Evolutionary conservation across 2,113 vertebrate genomes (phyloP), one percentile per base, ranked within the genome.

Genomic region (Harpagus bidentatus): DNA sequence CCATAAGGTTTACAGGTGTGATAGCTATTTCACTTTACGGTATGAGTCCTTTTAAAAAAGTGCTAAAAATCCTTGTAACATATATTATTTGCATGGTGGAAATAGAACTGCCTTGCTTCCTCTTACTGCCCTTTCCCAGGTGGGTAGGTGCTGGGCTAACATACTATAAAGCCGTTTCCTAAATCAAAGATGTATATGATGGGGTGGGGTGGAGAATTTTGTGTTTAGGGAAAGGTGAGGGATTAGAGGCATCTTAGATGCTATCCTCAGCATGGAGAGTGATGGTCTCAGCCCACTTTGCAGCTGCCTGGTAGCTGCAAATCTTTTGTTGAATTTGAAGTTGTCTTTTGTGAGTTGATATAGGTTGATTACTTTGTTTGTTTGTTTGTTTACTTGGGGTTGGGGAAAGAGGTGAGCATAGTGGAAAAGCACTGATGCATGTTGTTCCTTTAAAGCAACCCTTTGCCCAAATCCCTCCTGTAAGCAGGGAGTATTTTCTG

Each of bases 371-470:
- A 28, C 1, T 16, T 38, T 19, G 42, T 6, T 29, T 42, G 20
- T 15, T 2, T 0, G 1, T 7, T 42, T 19, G 16, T 42, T 58
- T 32, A 1, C 13, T 55, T 1, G 0, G 5, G 6, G 2, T 0
- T 42, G 4, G 18, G 14, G 31, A 36, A 43, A 43, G 59, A 36
- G 31, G 5, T 7, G 31, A 6, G 0, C 29, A 11, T 3, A n/a
- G 36, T 36, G 55, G 38, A 4, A 55, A 77, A 56, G 8, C 13
- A 43, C 18, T 6, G 36, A 11, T 0, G 4, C 2, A 5, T 1
- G 0, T 12, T 6, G 16, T 21, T 71, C 8, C 56, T 58, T 66
- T 36, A 36, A 52, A 55, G 29, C 29, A 32, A 7, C 5, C 0
- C 31, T 66, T 43, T 21, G 5, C n/a, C 32, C 11, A 29, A 25